A percentile compares a stretch with the other conserved stretches of the same genome.
Conservation (phyloP, 2,888 invertebrate species). For the Watsonalla binaria region DNA sequence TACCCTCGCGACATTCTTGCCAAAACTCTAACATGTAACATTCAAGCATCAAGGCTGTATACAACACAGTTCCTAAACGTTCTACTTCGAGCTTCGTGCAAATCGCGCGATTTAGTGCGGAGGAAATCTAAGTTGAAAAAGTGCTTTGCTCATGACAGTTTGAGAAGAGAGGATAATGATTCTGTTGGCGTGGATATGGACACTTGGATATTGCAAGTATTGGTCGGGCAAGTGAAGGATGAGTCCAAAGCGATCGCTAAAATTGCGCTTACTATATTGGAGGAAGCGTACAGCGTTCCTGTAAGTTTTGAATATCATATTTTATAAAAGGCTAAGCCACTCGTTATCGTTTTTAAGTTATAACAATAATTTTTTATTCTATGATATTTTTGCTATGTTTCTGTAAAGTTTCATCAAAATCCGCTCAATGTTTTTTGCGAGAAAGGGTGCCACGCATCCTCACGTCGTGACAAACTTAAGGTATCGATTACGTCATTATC, state of each 20-base stretch:
- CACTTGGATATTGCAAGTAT: conserved; percentile 91
- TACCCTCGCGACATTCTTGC: conserved; percentile 82
- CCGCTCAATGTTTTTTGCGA: no score
- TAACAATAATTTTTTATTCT: no score
- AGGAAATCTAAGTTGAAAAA: conserved; percentile 65
- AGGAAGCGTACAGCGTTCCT: conserved; percentile 95
- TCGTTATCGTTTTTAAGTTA: no score
- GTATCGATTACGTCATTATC: no score
- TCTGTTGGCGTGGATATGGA: conserved; percentile 80
- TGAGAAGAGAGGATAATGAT: conserved; percentile 47
- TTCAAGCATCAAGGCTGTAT: conserved; percentile 84
- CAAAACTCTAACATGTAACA: conserved; percentile 78
- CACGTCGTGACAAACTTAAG: no score
- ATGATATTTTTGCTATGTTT: no score
- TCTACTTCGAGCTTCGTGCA: conserved; percentile 84
- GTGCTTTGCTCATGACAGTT: conserved; percentile 46
- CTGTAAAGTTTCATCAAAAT: no score
- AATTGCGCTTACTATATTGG: conserved; percentile 88
- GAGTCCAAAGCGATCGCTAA: conserved; percentile 87
- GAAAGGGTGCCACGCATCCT: no score
- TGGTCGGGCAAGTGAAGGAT: conserved; percentile 92
- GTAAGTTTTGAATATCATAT: conserved; percentile 60
- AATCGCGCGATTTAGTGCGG: conserved; percentile 61
- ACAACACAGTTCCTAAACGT: conserved; percentile 95
- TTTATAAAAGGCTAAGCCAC: neutral